Evolutionary conservation across 2,888 invertebrate genomes (phyloP).

Genomic region (Anorthoa munda): DNA sequence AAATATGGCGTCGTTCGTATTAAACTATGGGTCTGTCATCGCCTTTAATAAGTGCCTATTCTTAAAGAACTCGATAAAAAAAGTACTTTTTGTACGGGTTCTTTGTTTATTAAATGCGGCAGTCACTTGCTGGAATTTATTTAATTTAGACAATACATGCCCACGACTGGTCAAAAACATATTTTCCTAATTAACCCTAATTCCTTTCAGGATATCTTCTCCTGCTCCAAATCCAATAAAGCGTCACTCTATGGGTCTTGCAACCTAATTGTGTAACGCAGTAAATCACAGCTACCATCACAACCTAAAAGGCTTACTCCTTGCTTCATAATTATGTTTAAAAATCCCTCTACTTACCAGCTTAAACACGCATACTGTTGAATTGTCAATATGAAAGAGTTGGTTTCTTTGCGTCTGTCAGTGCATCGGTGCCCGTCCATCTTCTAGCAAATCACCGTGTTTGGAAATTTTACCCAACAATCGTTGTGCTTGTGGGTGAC

Average conservation of each 20-base stretch:
- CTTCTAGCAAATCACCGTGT: background rate
- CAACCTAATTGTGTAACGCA: no score
- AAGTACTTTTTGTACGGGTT: background rate
- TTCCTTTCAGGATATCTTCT: background rate
- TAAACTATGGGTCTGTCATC: constrained; percentile 56
- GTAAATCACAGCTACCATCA: no score
- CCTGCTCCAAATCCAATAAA: no score
- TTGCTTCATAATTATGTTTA: no score
- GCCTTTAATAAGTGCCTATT: constrained; percentile 48
- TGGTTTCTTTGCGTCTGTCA: no score
- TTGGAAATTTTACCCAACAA: background rate
- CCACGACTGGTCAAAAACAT: background rate
- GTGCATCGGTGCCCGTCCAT: background rate
- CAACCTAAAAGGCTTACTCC: no score
- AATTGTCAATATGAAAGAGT: no score
- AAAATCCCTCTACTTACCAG: no score
- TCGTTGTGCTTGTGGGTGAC: background rate
- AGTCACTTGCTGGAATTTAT: background rate
- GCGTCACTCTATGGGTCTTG: no score
- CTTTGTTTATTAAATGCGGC: background rate
- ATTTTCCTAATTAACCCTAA: no score
- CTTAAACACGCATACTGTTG: no score
- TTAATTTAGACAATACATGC: background rate
- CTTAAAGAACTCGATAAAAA: constrained; percentile 32
- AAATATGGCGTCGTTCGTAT: constrained; percentile 47